Conservation (phyloP, 2,888 invertebrate species). For the Ectropis crepuscularia region DNA sequence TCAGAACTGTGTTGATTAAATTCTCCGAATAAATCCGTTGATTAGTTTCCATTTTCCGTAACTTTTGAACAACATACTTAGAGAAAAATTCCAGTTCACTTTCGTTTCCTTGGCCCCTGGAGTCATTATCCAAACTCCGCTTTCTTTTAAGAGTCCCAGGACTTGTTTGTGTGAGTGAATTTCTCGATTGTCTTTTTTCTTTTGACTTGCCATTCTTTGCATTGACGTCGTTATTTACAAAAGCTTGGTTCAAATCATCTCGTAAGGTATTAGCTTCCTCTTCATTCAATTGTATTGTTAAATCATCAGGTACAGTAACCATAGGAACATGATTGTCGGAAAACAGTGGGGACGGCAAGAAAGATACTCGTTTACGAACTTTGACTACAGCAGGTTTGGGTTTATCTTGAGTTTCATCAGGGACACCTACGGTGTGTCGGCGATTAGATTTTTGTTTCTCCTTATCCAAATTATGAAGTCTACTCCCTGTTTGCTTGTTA, state of each 20-base stretch:
- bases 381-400: conserved; percentile 63
- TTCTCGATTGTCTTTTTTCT: conserved; percentile 54
- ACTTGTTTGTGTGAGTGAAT: conserved; percentile 53
- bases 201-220: conserved; percentile 41
- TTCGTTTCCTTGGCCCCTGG: conserved; percentile 61
- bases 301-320: conserved; percentile 80
- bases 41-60: conserved; percentile 79
- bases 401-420: conserved; percentile 48
- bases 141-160: conserved; percentile 61
- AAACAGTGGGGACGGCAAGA: conserved; percentile 75
- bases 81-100: conserved; percentile 79
- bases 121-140: conserved; percentile 55
- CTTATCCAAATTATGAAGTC: conserved; percentile 56
- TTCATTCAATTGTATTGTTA: conserved; percentile 80
- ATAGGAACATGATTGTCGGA: conserved; percentile 78
- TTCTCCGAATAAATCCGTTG: conserved; percentile 81
- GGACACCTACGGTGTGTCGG: conserved; percentile 65
- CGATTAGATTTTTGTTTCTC: conserved; percentile 57
- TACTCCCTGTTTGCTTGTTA: conserved; percentile 60
- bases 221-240: conserved; percentile 56
- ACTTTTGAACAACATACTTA: conserved; percentile 78
- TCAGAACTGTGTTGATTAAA: conserved; percentile 79
- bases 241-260: conserved; percentile 68
- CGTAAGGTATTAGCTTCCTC: conserved; percentile 75
- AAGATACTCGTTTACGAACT: conserved; percentile 75